Conservation (phyloP, 2,888 invertebrate genomes). For the Gastrophysa polygoni region DNA sequence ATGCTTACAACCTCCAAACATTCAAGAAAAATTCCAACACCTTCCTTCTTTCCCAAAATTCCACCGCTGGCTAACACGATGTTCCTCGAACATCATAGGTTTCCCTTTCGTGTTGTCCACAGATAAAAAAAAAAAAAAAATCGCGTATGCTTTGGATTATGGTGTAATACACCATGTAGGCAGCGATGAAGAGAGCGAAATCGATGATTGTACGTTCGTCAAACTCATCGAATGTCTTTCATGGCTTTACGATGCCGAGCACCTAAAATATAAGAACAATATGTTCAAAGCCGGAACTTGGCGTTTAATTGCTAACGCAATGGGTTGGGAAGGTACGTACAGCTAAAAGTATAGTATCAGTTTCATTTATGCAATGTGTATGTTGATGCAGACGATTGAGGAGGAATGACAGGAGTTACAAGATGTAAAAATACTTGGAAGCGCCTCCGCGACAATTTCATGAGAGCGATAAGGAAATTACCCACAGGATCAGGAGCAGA, state of each 20-base stretch:
- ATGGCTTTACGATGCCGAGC: not conserved
- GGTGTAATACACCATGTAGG: not conserved
- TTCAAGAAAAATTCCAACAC: too few relatives aligned
- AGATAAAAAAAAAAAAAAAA: too few relatives aligned
- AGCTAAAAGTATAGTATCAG: not conserved
- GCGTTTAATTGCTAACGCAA: not conserved
- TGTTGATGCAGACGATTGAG: conserved; percentile 1
- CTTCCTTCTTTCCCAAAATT: too few relatives aligned
- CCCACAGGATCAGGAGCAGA: not conserved
- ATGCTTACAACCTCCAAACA: too few relatives aligned
- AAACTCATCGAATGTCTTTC: not conserved
- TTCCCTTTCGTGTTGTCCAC: not conserved
- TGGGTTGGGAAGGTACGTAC: conserved; percentile 3
- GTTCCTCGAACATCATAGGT: too few relatives aligned
- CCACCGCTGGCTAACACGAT: too few relatives aligned
- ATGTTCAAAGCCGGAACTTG: conserved; percentile 1
- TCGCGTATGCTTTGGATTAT: not conserved
- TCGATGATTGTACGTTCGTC: not conserved
- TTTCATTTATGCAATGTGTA: not conserved
- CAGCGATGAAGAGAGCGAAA: not conserved
- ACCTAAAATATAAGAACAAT: conserved; percentile 3
- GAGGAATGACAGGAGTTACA: not conserved
- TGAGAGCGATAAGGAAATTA: not conserved
- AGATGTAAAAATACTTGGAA: conserved; percentile 2
- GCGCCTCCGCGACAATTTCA: conserved; percentile 4